Base-by-base conservation (phyloP, 2,888 invertebrate genomes). In the Barypeithes pellucidus region DNA sequence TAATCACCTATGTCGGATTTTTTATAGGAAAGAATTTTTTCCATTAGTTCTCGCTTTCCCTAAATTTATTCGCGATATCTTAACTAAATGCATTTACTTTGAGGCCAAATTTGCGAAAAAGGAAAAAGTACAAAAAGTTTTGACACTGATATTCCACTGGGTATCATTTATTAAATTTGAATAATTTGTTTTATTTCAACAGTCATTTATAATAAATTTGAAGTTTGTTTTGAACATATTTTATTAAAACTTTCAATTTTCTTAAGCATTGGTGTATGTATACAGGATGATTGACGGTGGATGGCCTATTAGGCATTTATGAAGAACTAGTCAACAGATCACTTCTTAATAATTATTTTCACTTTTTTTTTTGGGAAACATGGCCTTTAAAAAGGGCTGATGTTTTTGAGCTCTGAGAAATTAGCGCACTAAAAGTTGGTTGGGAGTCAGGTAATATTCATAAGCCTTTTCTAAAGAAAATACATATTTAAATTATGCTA, bases 1-100 rank as follows among this genome's bases (percentile, higher is more conserved):
- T 61, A 61, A 61, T 61, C 61, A 61, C 29, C 14, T 24, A 24
- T 29, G 61, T 29, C 61, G 45, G 29, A 61, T 29, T 43, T 61
- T 61, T 29, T 9, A 43, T 24, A 24, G n/a, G 29, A 16, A 61
- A 16, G 29, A 4, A 45, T 61, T 45, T 43, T 39, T 43, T 18
- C 61, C 45, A 61, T 61, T 61, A 61, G 61, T 43, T 61, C 43
- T 61, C 61, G 43, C 41, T 45, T 43, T 61, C 16, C 61, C 41
- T 9, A 57, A 18, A 57, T 57, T 33, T 57, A 57, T 57, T 33
- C 16, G 3, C 16, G 33, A 57, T 16, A 57, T 16, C 29, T 47
- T 29, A 52, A 52, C 33, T 57, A 57, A 57, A 57, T 57, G 33
- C 54, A 57, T 57, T 33, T 57, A 16, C 33, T 9, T 57, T 57